Percentiles rank a stretch among this genome's conserved stretches.
Conservation (phyloP, 2,113 vertebrate genomes). For the Progne subis region DNA sequence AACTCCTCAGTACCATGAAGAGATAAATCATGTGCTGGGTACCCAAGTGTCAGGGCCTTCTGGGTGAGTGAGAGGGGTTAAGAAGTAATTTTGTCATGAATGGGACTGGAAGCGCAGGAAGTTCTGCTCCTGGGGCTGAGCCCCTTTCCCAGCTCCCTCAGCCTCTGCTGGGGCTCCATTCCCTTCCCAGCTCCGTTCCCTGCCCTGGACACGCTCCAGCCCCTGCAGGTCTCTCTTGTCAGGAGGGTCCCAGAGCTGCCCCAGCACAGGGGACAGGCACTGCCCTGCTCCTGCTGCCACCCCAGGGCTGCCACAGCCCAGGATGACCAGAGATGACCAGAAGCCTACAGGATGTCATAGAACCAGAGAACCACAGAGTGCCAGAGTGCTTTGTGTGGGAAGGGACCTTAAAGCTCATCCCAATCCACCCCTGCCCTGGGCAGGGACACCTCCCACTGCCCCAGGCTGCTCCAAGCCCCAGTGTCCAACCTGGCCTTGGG, state of each 20-base stretch:
- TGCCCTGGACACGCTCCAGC: background rate
- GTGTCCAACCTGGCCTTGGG: fast-evolving
- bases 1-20: background rate
- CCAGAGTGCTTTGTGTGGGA: background rate
- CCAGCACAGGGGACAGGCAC: background rate
- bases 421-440: fast-evolving
- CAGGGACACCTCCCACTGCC: background rate
- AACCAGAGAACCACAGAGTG: background rate
- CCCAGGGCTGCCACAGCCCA: background rate
- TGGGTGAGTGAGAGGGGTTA: background rate
- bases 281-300: background rate
- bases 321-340: background rate
- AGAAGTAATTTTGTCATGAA: background rate
- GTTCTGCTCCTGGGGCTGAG: background rate
- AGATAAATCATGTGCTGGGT: background rate
- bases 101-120: background rate
- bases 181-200: background rate
- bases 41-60: background rate
- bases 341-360: background rate
- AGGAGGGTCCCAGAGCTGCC: background rate
- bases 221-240: background rate
- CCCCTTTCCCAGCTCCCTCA: background rate
- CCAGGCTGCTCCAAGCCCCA: background rate
- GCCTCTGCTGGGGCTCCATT: background rate
- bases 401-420: background rate